Evolutionary conservation across 2,113 vertebrate species (phyloP).

Genomic region (Grus americana): DNA sequence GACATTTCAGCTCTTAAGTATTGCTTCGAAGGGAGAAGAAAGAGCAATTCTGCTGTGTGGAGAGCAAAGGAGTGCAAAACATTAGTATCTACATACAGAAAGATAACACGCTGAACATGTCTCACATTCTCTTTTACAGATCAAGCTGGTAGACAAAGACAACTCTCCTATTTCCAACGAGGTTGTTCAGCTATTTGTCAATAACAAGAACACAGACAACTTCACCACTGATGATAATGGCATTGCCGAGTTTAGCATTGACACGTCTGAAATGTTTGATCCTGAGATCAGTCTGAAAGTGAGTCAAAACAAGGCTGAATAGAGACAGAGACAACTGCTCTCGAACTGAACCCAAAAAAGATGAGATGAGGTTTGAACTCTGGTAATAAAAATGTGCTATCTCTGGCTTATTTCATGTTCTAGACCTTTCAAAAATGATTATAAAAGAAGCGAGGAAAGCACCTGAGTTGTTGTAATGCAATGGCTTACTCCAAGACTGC

Average conservation of each 20-base stretch:
- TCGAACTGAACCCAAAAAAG: background rate
- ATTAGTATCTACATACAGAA: background rate
- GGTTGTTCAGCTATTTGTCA: constrained; percentile 55
- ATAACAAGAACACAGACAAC: constrained; percentile 36
- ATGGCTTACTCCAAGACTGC: background rate
- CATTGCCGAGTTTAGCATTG: constrained; percentile 45
- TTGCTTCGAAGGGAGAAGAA: background rate
- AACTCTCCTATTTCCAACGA: constrained; percentile 55
- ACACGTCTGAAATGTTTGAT: constrained; percentile 49
- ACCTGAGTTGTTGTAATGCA: background rate
- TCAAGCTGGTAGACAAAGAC: constrained; percentile 48
- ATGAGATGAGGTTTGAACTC: background rate
- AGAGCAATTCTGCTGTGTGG: background rate
- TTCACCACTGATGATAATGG: constrained; percentile 58
- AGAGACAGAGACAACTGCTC: background rate
- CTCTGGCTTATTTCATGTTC: background rate
- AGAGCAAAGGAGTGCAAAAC: background rate
- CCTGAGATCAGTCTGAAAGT: constrained; percentile 61
- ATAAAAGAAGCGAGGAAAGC: background rate
- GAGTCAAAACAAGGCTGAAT: background rate
- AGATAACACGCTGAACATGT: fast-evolving
- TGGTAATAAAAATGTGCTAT: background rate
- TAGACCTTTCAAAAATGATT: background rate
- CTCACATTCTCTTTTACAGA: background rate
- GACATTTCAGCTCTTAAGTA: background rate